phyloP scores from a whole-genome alignment of 2,797 vertebrate genomes.

The Chloroceryle amazona region DNA sequence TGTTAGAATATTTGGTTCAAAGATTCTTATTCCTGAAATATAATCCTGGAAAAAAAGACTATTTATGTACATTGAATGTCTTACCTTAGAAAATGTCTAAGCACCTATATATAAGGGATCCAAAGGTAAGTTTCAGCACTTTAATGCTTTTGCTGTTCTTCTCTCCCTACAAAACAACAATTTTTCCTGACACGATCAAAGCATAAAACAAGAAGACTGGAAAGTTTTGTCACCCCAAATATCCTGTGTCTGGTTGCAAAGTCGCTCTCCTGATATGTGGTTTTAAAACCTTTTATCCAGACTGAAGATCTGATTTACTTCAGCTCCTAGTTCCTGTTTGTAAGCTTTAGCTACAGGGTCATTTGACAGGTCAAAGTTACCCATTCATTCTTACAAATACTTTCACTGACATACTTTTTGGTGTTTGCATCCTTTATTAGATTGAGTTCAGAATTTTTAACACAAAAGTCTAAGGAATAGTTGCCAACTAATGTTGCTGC shows the following conservation, averaged over 20 bases:
- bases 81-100: neutral
- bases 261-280: neutral
- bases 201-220: neutral
- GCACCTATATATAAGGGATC: neutral
- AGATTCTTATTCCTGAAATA: neutral
- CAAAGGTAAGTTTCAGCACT: neutral
- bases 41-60: neutral
- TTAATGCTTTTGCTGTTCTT: neutral
- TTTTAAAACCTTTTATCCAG: slow-evolving; percentile 20
- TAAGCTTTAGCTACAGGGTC: neutral
- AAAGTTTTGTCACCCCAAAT: neutral
- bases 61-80: neutral
- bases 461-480: neutral
- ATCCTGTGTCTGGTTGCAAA: neutral
- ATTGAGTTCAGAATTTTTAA: neutral
- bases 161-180: neutral
- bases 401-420: neutral
- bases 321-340: neutral
- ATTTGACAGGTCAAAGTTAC: neutral
- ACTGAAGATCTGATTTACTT: slow-evolving; percentile 5
- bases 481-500: neutral
- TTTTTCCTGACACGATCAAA: neutral
- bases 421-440: neutral
- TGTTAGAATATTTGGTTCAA: neutral
- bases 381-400: neutral